Conservation (phyloP, 2,888 invertebrate species). For the Danaus chrysippus region DNA sequence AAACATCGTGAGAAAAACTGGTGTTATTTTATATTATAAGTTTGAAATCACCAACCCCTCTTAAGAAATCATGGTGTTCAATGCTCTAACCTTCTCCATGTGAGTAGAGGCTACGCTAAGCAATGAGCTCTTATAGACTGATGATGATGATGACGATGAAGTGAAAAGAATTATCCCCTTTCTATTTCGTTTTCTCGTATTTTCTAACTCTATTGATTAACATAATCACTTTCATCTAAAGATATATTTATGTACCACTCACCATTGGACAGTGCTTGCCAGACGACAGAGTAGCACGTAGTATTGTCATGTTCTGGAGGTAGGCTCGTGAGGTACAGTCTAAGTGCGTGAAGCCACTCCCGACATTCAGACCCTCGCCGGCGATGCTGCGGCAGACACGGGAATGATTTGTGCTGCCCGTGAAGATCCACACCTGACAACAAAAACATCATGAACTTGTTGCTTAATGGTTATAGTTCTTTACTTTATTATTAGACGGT, state of each 20-base stretch:
- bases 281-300: slow-evolving; percentile 91
- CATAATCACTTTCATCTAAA: not conserved
- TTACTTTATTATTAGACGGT: not conserved
- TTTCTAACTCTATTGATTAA: too few relatives aligned
- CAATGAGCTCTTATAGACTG: too few relatives aligned
- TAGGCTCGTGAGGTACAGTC: slow-evolving; percentile 84
- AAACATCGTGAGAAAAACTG: too few relatives aligned
- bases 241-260: slow-evolving; percentile 17
- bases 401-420: slow-evolving; percentile 82
- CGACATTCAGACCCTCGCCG: slow-evolving; percentile 84
- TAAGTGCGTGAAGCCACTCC: slow-evolving; percentile 88
- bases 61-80: too few relatives aligned
- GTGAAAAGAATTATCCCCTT: too few relatives aligned
- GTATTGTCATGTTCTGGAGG: slow-evolving; percentile 78
- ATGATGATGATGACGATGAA: too few relatives aligned
- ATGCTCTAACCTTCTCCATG: too few relatives aligned
- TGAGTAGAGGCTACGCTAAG: too few relatives aligned
- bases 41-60: too few relatives aligned
- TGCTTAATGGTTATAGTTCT: too few relatives aligned
- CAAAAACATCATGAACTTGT: not conserved
- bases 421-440: slow-evolving; percentile 76
- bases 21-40: too few relatives aligned
- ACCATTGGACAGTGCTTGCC: slow-evolving; percentile 85
- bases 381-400: slow-evolving; percentile 82
- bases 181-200: too few relatives aligned